Percentiles rank a stretch among this genome's conserved stretches.
phyloP scores from a whole-genome alignment of 2,797 vertebrate genomes.

The Lophotriccus pileatus region DNA sequence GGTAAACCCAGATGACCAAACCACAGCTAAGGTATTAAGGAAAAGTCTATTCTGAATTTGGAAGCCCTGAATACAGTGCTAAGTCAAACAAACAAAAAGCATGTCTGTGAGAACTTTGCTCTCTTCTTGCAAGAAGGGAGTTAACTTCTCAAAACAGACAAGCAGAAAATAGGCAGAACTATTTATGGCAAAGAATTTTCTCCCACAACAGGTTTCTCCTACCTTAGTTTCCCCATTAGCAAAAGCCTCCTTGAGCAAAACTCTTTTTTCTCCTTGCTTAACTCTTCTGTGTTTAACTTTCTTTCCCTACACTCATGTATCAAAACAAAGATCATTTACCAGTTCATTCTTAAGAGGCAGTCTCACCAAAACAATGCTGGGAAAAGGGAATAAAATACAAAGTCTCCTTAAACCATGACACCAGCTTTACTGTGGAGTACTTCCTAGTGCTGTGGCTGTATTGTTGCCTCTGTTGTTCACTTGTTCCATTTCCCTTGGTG shows the following conservation, averaged over 20 bases:
- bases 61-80: neutral
- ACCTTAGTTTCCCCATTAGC: neutral
- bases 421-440: neutral
- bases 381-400: neutral
- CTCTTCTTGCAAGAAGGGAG: no score
- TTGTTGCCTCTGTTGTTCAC: neutral
- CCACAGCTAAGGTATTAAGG: neutral
- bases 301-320: neutral
- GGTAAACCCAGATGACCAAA: neutral
- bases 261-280: neutral
- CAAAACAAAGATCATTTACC: neutral
- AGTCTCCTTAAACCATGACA: neutral
- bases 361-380: neutral
- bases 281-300: neutral
- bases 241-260: neutral
- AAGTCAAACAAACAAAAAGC: no score
- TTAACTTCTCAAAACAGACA: neutral
- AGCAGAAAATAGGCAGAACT: neutral
- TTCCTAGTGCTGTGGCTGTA: neutral
- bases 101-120: no score
- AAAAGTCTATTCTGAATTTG: neutral
- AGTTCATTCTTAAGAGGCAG: neutral
- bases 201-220: neutral
- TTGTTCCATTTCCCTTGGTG: neutral
- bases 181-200: neutral